Conservation (phyloP, 2,113 vertebrate genomes). For the Nibea coibor region DNA sequence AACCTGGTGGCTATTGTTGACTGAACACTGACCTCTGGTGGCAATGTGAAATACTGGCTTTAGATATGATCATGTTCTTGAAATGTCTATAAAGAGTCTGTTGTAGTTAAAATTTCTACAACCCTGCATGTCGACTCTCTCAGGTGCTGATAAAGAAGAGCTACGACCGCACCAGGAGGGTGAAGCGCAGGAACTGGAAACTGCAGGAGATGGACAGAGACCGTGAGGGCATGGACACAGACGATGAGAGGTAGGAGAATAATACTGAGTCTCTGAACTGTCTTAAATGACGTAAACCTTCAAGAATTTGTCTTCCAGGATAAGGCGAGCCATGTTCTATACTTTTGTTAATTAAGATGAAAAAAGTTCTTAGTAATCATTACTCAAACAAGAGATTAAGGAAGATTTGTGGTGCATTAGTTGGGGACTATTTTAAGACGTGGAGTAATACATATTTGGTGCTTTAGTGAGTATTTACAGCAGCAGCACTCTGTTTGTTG, state of each 20-base stretch:
- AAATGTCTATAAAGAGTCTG: background rate
- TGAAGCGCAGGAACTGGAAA: slow-evolving; percentile 94
- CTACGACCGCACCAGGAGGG: slow-evolving; percentile 90
- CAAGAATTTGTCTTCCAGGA: background rate
- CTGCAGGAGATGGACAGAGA: slow-evolving; percentile 92
- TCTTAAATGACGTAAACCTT: background rate
- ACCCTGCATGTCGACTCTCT: background rate
- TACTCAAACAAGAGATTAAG: background rate
- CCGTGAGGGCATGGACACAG: slow-evolving; percentile 87
- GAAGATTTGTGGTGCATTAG: too few species aligned
- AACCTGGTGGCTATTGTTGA: background rate
- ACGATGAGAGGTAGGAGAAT: slow-evolving; percentile 90
- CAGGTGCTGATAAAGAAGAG: slow-evolving; percentile 97
- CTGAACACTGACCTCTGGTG: slow-evolving; percentile 65
- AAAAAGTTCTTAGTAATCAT: background rate
- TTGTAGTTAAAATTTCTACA: background rate
- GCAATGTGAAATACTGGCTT: background rate
- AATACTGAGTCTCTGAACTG: background rate
- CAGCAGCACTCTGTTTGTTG: background rate
- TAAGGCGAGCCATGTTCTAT: background rate
- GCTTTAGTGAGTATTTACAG: background rate
- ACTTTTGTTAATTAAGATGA: background rate
- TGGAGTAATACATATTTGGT: background rate
- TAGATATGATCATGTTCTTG: background rate
- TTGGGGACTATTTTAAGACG: background rate